These are phyloP conservation scores for Tursiops truncatus DNA, from an alignment of 2,113 vertebrate species.

Conservation along the genomic window DNA sequence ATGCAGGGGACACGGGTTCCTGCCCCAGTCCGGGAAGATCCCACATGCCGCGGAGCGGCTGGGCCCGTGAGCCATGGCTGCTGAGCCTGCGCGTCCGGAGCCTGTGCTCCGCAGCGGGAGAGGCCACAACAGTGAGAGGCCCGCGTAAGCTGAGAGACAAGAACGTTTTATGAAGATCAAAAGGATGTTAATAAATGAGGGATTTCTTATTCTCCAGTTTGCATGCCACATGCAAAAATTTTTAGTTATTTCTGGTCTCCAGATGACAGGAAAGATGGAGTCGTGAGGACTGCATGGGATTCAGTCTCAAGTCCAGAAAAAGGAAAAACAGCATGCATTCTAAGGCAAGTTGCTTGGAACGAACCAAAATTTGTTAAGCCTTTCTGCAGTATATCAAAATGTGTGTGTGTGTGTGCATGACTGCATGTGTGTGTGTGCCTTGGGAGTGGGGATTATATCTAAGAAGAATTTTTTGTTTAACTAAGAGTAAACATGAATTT, in stretches of 20 bases:
- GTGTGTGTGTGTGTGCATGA: not conserved
- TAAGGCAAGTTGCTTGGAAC: not conserved
- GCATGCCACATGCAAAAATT: not conserved
- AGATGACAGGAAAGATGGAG: not conserved
- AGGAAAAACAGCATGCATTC: not conserved
- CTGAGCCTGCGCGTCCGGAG: too few species aligned
- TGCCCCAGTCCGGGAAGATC: too few species aligned
- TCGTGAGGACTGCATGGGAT: not conserved
- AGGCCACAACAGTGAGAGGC: too few species aligned
- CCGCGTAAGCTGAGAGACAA: not conserved
- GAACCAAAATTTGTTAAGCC: not conserved
- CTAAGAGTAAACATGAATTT: not conserved
- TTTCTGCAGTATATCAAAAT: not conserved
- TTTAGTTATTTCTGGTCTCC: not conserved
- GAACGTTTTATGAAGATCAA: not conserved
- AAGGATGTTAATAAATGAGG: not conserved
- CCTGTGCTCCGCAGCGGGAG: too few species aligned
- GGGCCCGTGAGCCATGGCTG: too few species aligned
- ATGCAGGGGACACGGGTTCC: too few species aligned
- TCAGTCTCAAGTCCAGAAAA: not conserved
- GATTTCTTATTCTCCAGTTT: not conserved
- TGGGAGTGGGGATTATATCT: not conserved
- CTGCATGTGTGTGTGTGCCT: too few species aligned
- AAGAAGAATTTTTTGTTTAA: not conserved
- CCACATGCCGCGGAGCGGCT: too few species aligned